Conservation (phyloP, 2,113 vertebrate species). For the Puntigrus tetrazona region DNA sequence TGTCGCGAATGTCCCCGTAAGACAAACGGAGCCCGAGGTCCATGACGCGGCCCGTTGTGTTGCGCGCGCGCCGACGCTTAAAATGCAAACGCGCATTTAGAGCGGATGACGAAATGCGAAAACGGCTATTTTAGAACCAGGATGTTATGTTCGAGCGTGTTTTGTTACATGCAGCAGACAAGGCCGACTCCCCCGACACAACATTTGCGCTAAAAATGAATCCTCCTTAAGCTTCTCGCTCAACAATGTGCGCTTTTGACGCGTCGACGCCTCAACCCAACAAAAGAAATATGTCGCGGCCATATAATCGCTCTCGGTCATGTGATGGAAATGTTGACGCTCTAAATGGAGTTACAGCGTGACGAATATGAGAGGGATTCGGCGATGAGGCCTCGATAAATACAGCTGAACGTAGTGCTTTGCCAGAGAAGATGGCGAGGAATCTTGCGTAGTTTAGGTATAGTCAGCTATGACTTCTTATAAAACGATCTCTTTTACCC, state of each 20-base stretch:
- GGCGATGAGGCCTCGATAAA: background rate
- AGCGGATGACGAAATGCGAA: conserved; percentile 61
- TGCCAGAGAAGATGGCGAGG: background rate
- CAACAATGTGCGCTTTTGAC: background rate
- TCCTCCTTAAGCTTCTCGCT: conserved; percentile 14
- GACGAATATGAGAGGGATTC: conserved; percentile 12
- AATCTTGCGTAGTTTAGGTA: background rate
- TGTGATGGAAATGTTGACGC: conserved; percentile 3
- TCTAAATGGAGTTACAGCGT: background rate
- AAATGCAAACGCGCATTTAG: conserved; percentile 60
- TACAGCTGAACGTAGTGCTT: background rate
- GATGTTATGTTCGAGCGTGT: conserved; percentile 49
- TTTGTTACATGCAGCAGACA: conserved; percentile 58
- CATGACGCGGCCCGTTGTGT: conserved; percentile 24
- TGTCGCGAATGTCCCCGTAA: background rate
- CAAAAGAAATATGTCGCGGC: background rate
- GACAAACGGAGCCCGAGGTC: conserved; percentile 35
- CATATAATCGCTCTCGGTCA: background rate
- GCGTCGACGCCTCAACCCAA: background rate
- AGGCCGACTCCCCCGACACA: conserved; percentile 54
- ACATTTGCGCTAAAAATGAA: conserved; percentile 57
- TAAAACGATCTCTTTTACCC: background rate
- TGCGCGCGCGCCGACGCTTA: conserved; percentile 35
- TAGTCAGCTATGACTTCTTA: background rate
- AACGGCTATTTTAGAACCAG: conserved; percentile 58